Percentiles rank a stretch among this genome's conserved stretches.
phyloP scores from a whole-genome alignment of 2,113 vertebrate species.

The Petromus typicus region DNA sequence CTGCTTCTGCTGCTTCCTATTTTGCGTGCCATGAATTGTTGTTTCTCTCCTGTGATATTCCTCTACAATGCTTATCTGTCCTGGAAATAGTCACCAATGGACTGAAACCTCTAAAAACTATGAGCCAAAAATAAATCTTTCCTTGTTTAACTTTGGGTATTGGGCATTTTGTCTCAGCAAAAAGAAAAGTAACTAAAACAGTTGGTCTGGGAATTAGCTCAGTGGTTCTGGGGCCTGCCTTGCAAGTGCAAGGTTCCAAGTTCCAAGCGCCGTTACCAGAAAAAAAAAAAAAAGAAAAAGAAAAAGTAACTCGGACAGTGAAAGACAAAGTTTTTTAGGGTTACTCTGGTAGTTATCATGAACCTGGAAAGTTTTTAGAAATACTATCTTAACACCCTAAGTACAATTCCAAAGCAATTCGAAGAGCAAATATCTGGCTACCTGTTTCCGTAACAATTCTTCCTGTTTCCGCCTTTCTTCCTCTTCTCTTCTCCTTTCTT shows the following conservation, averaged over 20 bases:
- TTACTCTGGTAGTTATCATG: not conserved
- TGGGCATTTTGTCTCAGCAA: not conserved
- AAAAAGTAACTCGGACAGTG: not conserved
- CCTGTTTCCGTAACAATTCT: slow-evolving; percentile 96
- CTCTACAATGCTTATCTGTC: not conserved
- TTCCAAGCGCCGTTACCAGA: no score
- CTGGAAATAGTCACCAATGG: not conserved
- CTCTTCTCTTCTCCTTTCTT: slow-evolving; percentile 95
- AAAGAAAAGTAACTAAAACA: not conserved
- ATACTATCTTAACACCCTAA: not conserved
- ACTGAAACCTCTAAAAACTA: not conserved
- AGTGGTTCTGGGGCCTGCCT: no score
- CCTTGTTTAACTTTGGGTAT: not conserved
- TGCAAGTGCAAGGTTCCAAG: no score
- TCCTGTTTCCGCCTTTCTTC: slow-evolving; percentile 95
- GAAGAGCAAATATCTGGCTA: slow-evolving; percentile 67
- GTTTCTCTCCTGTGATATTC: not conserved
- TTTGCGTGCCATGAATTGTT: not conserved
- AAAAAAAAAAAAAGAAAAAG: no score
- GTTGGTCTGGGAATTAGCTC: no score
- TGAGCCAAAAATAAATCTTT: not conserved
- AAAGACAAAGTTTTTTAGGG: not conserved
- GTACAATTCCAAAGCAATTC: not conserved
- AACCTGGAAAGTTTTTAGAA: not conserved
- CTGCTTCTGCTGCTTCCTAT: not conserved